Base-by-base conservation (phyloP, 1,140 invertebrate species). In the Lamellibrachia luymesi region DNA sequence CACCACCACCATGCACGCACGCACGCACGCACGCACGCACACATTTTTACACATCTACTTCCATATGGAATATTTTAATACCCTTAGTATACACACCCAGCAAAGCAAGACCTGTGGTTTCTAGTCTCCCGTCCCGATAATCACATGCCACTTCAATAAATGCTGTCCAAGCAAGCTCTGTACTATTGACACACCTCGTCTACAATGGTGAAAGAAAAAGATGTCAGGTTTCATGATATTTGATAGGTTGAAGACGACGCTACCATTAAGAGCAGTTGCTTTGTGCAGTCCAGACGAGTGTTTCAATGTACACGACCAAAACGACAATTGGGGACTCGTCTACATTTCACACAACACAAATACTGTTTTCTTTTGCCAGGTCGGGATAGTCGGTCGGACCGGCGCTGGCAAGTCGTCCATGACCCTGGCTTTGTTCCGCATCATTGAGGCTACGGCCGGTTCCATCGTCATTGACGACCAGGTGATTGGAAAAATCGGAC, bases 321-420 rank as follows among this genome's bases (percentile, higher is more conserved):
- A 22, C 0, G 64, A 22, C 64, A 80, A 22, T 56, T 56, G 13
- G 13, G 6, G 6, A 56, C 6, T 56, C 52, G 64, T 80, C 64
- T 80, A 17, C 17, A 80, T 17, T 80, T 80, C 64, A 80, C 13
- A 17, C 64, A 22, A 0, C 25, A 2, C 64, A 80, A 91, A n/a
- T 51, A 51, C 4, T 25, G 25, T 91, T 91, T 92, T 64, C 52
- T 38, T 90, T 27, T 91, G 92, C 38, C 92, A 96, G 96, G 94
- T 98, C 93, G 98, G 98, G 2, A 98, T 98, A 93, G 98, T 98
- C 27, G 98, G 98, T 50, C 96, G 97, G 94, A 97, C 97, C 10
- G 98, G 98, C 1, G 98, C 98, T 64, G 98, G 98, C n/a, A 99
- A 99, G 96, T 98, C 98, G 0, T 99, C 98, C 0, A 96, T 99